These are phyloP conservation scores for Mastigias papua DNA, from an alignment of 30 jellyfish, hydroid and myxozoan species.

Conservation along the genomic window DNA sequence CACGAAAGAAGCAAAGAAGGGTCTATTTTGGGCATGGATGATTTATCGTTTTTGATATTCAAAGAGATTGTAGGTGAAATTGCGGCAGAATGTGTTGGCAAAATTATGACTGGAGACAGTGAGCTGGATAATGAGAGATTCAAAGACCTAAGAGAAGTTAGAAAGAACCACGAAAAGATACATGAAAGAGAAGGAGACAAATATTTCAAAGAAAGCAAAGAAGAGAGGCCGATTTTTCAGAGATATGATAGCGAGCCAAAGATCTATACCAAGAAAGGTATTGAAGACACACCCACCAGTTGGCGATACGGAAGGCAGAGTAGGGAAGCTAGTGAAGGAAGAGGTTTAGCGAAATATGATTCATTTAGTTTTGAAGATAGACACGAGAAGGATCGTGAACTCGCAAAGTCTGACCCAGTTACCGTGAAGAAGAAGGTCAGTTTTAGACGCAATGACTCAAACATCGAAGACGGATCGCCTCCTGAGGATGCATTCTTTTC, in stretches of 20 bases:
- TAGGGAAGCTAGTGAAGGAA: neutral
- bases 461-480: neutral
- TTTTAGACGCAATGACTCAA: neutral
- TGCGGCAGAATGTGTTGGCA: slow-evolving; percentile 34
- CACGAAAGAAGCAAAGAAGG: neutral
- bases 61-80: slow-evolving; percentile 58
- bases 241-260: neutral
- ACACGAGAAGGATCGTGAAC: neutral
- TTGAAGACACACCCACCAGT: neutral
- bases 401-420: neutral
- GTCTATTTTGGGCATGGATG: slow-evolving; percentile 30
- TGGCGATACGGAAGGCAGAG: neutral
- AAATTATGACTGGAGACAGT: neutral
- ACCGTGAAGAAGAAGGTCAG: neutral
- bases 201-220: neutral
- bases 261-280: neutral
- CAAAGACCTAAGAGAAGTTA: neutral
- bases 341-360: neutral
- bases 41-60: slow-evolving; percentile 57
- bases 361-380: neutral
- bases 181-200: too few relatives aligned
- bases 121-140: neutral
- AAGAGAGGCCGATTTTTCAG: neutral
- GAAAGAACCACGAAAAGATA: too few relatives aligned
- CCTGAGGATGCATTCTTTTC: slow-evolving; percentile 24